These are phyloP conservation scores for Amorpha juglandis DNA, from an alignment of 2,888 invertebrate species.

Conservation along the genomic window DNA sequence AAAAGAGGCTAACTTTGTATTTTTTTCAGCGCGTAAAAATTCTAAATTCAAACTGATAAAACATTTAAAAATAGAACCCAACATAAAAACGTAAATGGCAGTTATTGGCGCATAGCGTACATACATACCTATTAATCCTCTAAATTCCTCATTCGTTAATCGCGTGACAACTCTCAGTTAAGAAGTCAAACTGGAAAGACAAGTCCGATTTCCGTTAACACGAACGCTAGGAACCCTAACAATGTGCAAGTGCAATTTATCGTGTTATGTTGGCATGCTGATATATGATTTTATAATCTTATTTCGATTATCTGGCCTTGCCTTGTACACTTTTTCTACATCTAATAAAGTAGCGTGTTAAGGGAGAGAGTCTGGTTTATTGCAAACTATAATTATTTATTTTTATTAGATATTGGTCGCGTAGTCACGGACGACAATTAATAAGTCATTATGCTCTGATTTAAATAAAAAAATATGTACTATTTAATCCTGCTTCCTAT, in stretches of 20 bases:
- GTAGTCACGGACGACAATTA: too few relatives aligned
- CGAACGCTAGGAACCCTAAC: conserved; percentile 27
- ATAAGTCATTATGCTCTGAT: too few relatives aligned
- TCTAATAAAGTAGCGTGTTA: too few relatives aligned
- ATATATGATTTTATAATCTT: background rate
- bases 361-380: too few relatives aligned
- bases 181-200: conserved; percentile 26
- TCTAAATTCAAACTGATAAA: too few relatives aligned
- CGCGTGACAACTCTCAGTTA: conserved; percentile 27
- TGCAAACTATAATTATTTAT: too few relatives aligned
- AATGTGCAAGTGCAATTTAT: conserved; percentile 30
- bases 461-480: too few relatives aligned
- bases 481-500: too few relatives aligned
- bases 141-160: conserved; percentile 26
- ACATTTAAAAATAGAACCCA: background rate
- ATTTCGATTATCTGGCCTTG: background rate
- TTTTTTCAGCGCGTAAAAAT: too few relatives aligned
- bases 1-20: too few relatives aligned
- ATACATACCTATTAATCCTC: background rate
- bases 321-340: too few relatives aligned
- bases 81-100: background rate
- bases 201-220: conserved; percentile 24
- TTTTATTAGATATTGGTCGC: too few relatives aligned
- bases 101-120: background rate
- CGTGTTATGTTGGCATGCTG: conserved; percentile 31